phyloP scores from a whole-genome alignment of 2,888 invertebrate species.

The Erpobdella octoculata region DNA sequence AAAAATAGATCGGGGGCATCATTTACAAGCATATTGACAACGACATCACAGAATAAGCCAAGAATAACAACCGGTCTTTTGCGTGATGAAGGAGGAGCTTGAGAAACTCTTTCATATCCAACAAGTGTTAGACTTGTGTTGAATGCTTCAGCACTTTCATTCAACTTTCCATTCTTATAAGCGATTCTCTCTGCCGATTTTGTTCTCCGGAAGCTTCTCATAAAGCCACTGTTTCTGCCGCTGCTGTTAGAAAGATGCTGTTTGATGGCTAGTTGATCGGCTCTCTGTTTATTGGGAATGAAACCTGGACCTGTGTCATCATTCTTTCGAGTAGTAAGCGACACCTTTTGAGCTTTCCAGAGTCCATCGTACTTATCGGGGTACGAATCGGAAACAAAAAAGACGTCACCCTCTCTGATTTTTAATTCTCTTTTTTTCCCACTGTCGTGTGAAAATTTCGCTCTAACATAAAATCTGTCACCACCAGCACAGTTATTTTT shows the following conservation, averaged over 20 bases:
- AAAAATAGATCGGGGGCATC: slow-evolving; percentile 35
- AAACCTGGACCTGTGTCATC: slow-evolving; percentile 33
- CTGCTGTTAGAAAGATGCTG: slow-evolving; percentile 22
- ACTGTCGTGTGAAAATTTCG: slow-evolving; percentile 34
- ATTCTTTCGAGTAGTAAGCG: slow-evolving; percentile 9
- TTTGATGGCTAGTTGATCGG: slow-evolving; percentile 36
- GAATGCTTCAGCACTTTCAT: slow-evolving; percentile 30
- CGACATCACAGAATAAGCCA: slow-evolving; percentile 38
- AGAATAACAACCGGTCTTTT: slow-evolving; percentile 37
- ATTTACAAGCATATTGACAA: slow-evolving; percentile 32
- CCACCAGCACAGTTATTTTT: slow-evolving; percentile 34
- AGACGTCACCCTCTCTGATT: slow-evolving; percentile 36
- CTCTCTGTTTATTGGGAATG: slow-evolving; percentile 36
- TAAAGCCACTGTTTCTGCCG: slow-evolving; percentile 30
- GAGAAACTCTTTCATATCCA: slow-evolving; percentile 37
- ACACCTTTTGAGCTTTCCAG: slow-evolving; percentile 36
- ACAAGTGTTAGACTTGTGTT: slow-evolving; percentile 26
- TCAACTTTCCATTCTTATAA: slow-evolving; percentile 15
- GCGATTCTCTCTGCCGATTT: slow-evolving; percentile 36
- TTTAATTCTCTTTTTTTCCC: slow-evolving; percentile 32
- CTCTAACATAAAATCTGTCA: slow-evolving; percentile 37
- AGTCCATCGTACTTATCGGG: slow-evolving; percentile 35
- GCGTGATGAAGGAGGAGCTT: slow-evolving; percentile 26
- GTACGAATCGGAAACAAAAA: slow-evolving; percentile 36
- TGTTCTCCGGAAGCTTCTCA: slow-evolving; percentile 35